Conservation (phyloP, 2,888 invertebrate genomes). For the Mythimna albipuncta region DNA sequence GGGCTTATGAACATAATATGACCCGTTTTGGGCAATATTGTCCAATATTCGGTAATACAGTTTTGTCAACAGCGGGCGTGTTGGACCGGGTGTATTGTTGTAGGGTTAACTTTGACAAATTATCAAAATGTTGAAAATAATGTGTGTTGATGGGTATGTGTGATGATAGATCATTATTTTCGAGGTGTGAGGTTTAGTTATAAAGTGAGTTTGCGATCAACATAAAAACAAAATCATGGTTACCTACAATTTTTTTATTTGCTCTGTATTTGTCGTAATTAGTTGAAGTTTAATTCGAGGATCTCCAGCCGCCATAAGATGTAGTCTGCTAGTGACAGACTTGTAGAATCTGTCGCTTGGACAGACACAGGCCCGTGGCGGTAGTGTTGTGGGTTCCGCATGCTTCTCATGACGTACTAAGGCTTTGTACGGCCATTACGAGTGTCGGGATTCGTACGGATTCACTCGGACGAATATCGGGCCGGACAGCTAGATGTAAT, state of each 20-base stretch:
- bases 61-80: constrained; percentile 89
- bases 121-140: constrained; percentile 77
- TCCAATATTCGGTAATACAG: constrained; percentile 89
- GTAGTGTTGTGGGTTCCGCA: too few species aligned
- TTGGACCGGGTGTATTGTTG: constrained; percentile 73
- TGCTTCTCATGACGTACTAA: too few species aligned
- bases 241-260: not conserved
- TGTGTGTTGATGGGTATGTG: constrained; percentile 79
- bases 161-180: constrained; percentile 59
- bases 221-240: not conserved
- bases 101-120: constrained; percentile 88
- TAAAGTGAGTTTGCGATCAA: not conserved
- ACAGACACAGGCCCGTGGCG: not conserved
- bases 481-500: too few species aligned
- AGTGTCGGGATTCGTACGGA: too few species aligned
- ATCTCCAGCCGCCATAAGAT: not conserved
- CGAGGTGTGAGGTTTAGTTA: constrained; percentile 5
- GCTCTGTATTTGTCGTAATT: not conserved
- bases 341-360: not conserved
- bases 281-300: not conserved
- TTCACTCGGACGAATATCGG: too few species aligned
- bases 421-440: too few species aligned
- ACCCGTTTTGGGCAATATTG: constrained; percentile 87
- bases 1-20: constrained; percentile 82
- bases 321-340: not conserved